A percentile compares a stretch with the other conserved stretches of the same genome.
These are phyloP conservation scores for Aepyceros melampus DNA, from an alignment of 2,113 vertebrate genomes.

Conservation along the genomic window DNA sequence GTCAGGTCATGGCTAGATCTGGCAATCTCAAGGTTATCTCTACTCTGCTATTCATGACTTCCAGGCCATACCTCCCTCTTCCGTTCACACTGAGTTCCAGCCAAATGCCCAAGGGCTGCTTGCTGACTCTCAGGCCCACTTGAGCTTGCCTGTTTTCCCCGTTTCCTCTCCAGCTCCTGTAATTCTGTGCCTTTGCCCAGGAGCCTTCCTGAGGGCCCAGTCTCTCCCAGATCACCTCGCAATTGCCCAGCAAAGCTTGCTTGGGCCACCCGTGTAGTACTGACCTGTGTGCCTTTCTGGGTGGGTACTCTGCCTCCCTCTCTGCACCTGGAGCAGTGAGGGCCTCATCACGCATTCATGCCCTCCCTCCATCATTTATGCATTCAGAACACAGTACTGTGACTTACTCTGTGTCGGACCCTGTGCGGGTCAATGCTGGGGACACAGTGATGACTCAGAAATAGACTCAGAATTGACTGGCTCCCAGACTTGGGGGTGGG, in stretches of 20 bases:
- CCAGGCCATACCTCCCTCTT: accelerated
- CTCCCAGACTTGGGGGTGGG: not conserved
- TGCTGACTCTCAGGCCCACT: not conserved
- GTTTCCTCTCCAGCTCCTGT: not conserved
- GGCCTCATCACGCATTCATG: not conserved
- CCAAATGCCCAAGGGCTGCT: too few species aligned
- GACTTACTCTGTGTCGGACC: not conserved
- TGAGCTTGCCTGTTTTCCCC: not conserved
- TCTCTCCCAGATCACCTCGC: too few species aligned
- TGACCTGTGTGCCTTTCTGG: not conserved
- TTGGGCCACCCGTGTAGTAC: accelerated
- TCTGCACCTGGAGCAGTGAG: not conserved
- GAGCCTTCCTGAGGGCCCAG: not conserved
- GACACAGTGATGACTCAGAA: not conserved
- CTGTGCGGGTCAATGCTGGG: not conserved
- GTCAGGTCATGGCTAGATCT: not conserved
- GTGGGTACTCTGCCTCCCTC: not conserved
- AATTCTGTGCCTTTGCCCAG: not conserved
- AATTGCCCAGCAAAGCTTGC: too few species aligned
- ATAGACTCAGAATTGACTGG: not conserved
- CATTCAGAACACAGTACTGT: not conserved
- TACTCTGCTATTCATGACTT: not conserved
- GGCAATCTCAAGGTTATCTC: not conserved
- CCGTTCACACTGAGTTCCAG: not conserved
- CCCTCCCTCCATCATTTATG: not conserved